phyloP scores from a whole-genome alignment of 2,888 invertebrate species.

The Leucoma salicis region DNA sequence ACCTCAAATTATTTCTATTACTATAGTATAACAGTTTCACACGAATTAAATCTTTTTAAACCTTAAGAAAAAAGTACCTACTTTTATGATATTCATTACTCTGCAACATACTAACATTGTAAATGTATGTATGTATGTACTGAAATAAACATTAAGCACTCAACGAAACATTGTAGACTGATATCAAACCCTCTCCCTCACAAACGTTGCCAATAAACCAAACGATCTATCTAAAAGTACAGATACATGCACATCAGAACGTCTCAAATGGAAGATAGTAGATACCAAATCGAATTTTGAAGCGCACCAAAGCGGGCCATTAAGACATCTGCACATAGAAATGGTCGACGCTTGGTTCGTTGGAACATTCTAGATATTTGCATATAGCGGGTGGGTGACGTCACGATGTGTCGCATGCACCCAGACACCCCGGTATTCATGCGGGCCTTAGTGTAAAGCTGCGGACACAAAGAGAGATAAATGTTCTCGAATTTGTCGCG shows the following conservation, averaged over 20 bases:
- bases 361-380: conserved; percentile 40
- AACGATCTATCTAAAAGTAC: conserved; percentile 28
- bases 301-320: conserved; percentile 44
- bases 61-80: too few relatives aligned
- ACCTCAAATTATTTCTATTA: too few relatives aligned
- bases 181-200: not conserved
- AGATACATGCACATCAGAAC: conserved; percentile 25
- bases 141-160: not conserved
- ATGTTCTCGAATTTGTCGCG: conserved; percentile 30
- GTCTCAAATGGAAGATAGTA: conserved; percentile 38
- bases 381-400: conserved; percentile 42
- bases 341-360: conserved; percentile 32
- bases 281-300: conserved; percentile 47
- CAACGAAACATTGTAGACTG: conserved; percentile 1
- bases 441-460: conserved; percentile 33
- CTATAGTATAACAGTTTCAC: too few relatives aligned
- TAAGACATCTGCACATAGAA: conserved; percentile 48
- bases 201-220: conserved; percentile 10
- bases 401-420: conserved; percentile 40
- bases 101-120: too few relatives aligned
- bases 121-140: not conserved
- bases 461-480: conserved; percentile 30
- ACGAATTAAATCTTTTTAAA: too few relatives aligned
- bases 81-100: too few relatives aligned
- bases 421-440: conserved; percentile 45